phyloP scores from a whole-genome alignment of 2,113 vertebrate genomes.

The Colinus virginianus region DNA sequence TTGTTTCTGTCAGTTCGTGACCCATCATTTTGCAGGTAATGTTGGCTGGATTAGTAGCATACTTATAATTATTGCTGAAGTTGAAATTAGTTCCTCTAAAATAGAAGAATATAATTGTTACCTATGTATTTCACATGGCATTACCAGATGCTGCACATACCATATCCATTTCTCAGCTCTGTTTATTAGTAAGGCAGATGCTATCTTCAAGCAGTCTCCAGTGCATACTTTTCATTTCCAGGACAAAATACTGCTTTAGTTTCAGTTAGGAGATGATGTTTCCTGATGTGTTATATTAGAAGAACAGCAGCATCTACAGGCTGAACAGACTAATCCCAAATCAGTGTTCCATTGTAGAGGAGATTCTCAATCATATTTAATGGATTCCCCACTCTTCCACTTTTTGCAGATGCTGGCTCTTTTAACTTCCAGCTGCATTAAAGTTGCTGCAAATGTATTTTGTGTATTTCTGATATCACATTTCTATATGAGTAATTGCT shows the following conservation, averaged over 20 bases:
- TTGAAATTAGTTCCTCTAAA: background rate
- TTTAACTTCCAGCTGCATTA: slow-evolving; percentile 40
- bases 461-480: slow-evolving; percentile 26
- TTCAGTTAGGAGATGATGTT: slow-evolving; percentile 10
- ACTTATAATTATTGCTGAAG: background rate
- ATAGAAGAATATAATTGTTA: background rate
- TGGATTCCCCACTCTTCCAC: background rate
- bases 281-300: slow-evolving; percentile 36
- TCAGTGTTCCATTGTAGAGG: background rate
- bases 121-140: background rate
- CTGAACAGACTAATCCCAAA: slow-evolving; percentile 32
- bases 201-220: slow-evolving; percentile 8
- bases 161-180: background rate
- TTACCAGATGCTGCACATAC: background rate
- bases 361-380: background rate
- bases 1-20: background rate
- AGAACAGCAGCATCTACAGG: slow-evolving; percentile 60
- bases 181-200: background rate
- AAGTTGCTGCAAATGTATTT: slow-evolving; percentile 40
- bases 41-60: background rate
- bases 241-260: background rate
- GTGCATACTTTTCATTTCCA: background rate
- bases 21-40: background rate
- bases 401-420: slow-evolving; percentile 42
- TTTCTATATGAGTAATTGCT: slow-evolving; percentile 43